Conservation (phyloP, 2,888 invertebrate genomes). For the Eumerus sabulonum region DNA sequence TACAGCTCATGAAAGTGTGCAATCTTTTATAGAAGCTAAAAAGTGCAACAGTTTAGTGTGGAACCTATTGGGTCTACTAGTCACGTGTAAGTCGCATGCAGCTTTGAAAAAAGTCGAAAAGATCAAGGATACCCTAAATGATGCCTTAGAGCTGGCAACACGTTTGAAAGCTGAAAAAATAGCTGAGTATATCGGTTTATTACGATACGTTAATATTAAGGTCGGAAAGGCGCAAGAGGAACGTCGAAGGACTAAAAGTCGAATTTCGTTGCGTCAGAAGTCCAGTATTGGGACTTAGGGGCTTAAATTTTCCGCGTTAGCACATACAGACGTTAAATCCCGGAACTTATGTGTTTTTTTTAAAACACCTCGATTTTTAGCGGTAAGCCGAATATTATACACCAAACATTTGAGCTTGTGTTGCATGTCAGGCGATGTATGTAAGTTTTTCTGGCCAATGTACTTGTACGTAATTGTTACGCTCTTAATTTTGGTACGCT, state of each 20-base stretch:
- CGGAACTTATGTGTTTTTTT: too few species aligned
- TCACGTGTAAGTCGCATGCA: constrained; percentile 73
- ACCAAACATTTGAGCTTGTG: too few species aligned
- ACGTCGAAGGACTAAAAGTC: not conserved
- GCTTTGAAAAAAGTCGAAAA: constrained; percentile 74
- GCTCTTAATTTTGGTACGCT: too few species aligned
- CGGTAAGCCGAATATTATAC: too few species aligned
- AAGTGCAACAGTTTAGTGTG: constrained; percentile 73
- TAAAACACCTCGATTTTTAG: too few species aligned
- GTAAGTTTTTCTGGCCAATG: too few species aligned
- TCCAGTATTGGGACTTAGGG: too few species aligned
- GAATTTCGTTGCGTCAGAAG: too few species aligned
- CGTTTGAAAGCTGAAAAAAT: not conserved
- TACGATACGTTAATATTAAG: not conserved
- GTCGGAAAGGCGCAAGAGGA: not conserved
- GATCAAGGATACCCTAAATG: constrained; percentile 71
- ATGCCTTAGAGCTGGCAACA: constrained; percentile 67
- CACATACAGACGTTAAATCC: too few species aligned
- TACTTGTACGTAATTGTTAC: too few species aligned
- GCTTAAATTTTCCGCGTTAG: too few species aligned
- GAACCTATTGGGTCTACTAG: constrained; percentile 72
- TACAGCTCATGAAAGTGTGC: constrained; percentile 7
- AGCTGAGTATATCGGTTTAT: not conserved
- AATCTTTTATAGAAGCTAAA: constrained; percentile 69
- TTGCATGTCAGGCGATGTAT: too few species aligned